Evolutionary conservation across 2,113 vertebrate species (phyloP).

Genomic region (Crotalus helleri): DNA sequence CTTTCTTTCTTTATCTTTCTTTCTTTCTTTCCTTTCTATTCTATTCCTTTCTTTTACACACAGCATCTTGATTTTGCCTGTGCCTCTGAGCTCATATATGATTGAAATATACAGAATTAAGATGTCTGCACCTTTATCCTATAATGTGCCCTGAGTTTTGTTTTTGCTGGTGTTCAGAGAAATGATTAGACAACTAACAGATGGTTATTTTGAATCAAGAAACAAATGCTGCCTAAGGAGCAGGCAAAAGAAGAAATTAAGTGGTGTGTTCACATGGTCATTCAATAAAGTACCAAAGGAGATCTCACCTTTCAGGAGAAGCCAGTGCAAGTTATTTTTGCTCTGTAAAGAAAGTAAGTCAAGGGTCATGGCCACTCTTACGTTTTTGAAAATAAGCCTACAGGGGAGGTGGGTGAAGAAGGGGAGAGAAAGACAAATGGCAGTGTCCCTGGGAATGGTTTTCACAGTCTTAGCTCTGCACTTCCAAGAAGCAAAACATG

Average conservation of each 20-base stretch:
- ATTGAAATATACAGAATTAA: not conserved
- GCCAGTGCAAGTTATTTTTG: not conserved
- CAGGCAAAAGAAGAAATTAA: not conserved
- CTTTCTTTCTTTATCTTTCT: too few species aligned
- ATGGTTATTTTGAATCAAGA: not conserved
- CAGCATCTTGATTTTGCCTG: not conserved
- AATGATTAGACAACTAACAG: not conserved
- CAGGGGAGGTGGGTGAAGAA: not conserved
- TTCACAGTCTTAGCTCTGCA: constrained; percentile 29
- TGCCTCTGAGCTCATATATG: not conserved
- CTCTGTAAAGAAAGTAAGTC: not conserved
- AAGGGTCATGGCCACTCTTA: not conserved
- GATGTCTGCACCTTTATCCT: not conserved
- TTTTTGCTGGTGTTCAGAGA: not conserved
- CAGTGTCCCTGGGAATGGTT: not conserved
- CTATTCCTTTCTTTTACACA: not conserved
- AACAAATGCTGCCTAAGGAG: not conserved
- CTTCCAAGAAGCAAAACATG: constrained; percentile 51
- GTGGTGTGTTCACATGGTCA: not conserved
- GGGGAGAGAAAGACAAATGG: not conserved
- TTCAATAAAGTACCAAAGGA: not conserved
- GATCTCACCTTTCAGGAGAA: not conserved
- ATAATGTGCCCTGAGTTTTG: not conserved
- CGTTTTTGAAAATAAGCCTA: not conserved
- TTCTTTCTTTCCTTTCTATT: rapidly evolving